Evolutionary conservation across 1,140 invertebrate genomes (phyloP), one percentile per base, ranked within the genome.

Genomic region (Bursaphelenchus mucronatus): DNA sequence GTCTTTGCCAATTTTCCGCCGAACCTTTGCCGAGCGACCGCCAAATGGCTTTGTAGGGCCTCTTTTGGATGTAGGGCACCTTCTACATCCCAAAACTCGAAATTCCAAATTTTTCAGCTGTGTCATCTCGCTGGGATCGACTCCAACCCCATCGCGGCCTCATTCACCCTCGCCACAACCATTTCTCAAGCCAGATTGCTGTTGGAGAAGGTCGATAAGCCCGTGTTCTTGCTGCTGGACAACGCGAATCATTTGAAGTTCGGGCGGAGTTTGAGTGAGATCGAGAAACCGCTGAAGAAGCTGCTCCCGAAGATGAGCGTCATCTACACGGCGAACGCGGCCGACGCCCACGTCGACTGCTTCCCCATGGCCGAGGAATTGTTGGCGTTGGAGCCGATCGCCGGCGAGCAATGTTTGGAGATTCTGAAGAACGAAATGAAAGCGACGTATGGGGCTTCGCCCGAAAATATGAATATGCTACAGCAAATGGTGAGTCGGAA

Each of bases 151-250:
- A 19, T 67, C 21, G 4, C 15, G 6, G 66, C 30, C 19, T 54
- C 67, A 43, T 73, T 76, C 59, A 63, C 75, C 47, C 45, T 73
- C 7, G 55, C 11, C 50, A 43, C 47, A 41, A 62, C 76, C 40
- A 45, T 73, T 5, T 44, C 62, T 6, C 63, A 73, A 58, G 68
- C 57, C 15, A 76, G 76, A 71, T n/a, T 46, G 30, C 3, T 75
- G 13, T 21, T 71, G n/a, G 68, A 67, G 7, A 53, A 57, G 9
- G 9, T 62, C 13, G 17, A 40, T 15, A 39, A 57, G 3, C 69
- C 70, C 1, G 30, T 73, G 30, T 69, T 73, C 44, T n/a, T 73
- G n/a, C 41, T 73, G 8, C 63, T 73, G 30, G 71, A 73, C 56
- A 73, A 74, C 40, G 62, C 54, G 11, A 54, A 73, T 51, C 49